phyloP scores from a whole-genome alignment of 1,140 invertebrate species.

The Magallana ariakensis region DNA sequence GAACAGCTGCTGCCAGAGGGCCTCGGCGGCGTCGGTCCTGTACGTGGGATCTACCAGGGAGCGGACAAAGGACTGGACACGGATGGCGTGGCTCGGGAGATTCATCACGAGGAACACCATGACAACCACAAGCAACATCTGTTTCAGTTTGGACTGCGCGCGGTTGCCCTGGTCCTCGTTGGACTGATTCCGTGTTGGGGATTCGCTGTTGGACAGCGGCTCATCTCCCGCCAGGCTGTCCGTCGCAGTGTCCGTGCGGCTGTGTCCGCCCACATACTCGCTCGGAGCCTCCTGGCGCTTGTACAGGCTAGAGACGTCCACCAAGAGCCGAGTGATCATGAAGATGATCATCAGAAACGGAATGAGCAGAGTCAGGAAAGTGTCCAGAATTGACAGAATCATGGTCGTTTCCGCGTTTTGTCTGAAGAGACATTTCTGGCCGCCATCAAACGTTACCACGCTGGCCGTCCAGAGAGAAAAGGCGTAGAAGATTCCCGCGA shows the following conservation, averaged over 20 bases:
- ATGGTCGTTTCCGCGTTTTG: slow-evolving; percentile 77
- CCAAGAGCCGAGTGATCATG: slow-evolving; percentile 83
- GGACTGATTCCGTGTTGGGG: slow-evolving; percentile 3
- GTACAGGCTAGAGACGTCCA: slow-evolving; percentile 66
- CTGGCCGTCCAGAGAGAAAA: slow-evolving; percentile 69
- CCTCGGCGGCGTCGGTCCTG: slow-evolving; percentile 62
- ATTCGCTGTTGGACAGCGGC: slow-evolving; percentile 33
- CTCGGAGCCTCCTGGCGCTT: background rate
- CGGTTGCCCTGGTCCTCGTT: slow-evolving; percentile 64
- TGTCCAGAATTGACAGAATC: slow-evolving; percentile 83
- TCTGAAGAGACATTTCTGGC: slow-evolving; percentile 54
- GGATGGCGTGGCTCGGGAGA: slow-evolving; percentile 83
- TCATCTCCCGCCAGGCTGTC: background rate
- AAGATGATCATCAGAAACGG: slow-evolving; percentile 82
- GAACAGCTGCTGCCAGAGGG: slow-evolving; percentile 82
- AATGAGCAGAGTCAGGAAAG: slow-evolving; percentile 81
- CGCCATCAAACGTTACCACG: slow-evolving; percentile 42
- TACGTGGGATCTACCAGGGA: slow-evolving; percentile 58
- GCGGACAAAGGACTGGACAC: slow-evolving; percentile 74
- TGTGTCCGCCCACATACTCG: background rate
- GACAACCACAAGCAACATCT: slow-evolving; percentile 90
- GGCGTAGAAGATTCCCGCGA: slow-evolving; percentile 65
- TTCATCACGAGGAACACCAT: slow-evolving; percentile 89
- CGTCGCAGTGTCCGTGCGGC: background rate
- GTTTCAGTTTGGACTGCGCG: slow-evolving; percentile 87